Evolutionary conservation across 2,888 invertebrate species (phyloP).

Genomic region (Heteromurus nitidus): DNA sequence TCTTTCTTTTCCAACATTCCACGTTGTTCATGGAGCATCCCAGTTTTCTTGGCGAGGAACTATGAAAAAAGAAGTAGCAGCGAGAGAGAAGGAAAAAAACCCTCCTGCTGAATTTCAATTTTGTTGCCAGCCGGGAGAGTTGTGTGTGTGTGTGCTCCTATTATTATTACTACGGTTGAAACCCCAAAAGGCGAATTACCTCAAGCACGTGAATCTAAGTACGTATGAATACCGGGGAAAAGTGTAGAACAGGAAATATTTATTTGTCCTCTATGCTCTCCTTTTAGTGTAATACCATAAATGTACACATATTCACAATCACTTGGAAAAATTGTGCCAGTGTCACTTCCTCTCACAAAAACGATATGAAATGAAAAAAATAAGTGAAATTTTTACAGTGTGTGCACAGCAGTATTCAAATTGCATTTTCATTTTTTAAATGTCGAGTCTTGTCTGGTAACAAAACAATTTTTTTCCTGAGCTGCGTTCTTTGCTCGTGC

Average conservation of each 20-base stretch:
- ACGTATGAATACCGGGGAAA: conserved; percentile 18
- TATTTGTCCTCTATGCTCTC: conserved; percentile 11
- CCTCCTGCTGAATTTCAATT: conserved; percentile 62
- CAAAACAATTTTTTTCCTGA: too few relatives aligned
- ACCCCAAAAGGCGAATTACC: conserved; percentile 52
- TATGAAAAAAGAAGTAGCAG: neutral
- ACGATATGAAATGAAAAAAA: too few relatives aligned
- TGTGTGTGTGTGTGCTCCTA: neutral
- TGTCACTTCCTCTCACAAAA: too few relatives aligned
- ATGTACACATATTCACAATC: too few relatives aligned
- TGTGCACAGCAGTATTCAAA: too few relatives aligned
- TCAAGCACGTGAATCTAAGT: conserved; percentile 42
- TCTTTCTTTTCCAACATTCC: conserved; percentile 39
- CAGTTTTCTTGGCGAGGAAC: conserved; percentile 30
- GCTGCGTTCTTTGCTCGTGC: too few relatives aligned
- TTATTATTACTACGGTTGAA: conserved; percentile 11
- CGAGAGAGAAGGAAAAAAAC: conserved; percentile 21
- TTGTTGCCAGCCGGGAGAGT: conserved; percentile 42
- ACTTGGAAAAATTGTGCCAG: too few relatives aligned
- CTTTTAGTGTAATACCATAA: neutral
- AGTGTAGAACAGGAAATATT: conserved; percentile 51
- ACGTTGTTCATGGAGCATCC: conserved; percentile 24
- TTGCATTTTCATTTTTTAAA: too few relatives aligned
- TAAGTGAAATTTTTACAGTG: too few relatives aligned
- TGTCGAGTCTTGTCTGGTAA: too few relatives aligned